Conservation (phyloP, 2,797 vertebrate genomes). For the Xenentodon cancila region DNA sequence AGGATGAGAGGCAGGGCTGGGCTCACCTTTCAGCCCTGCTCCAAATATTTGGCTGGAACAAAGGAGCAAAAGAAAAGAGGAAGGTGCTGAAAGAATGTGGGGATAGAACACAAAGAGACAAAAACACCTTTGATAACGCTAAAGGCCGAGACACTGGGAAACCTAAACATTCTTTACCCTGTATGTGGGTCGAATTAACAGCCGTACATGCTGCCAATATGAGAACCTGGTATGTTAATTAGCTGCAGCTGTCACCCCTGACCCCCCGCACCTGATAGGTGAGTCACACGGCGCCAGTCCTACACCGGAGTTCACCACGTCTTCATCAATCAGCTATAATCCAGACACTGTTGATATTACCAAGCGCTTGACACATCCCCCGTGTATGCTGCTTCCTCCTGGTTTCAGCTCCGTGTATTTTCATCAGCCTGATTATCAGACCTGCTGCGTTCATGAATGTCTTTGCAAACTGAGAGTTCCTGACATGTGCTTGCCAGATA, state of each 20-base stretch:
- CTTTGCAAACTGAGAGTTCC: slow-evolving; percentile 2
- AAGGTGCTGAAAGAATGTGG: slow-evolving; percentile 61
- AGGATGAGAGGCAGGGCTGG: slow-evolving; percentile 51
- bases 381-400: background rate
- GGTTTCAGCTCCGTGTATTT: slow-evolving; percentile 31
- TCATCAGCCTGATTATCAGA: slow-evolving; percentile 25
- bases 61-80: slow-evolving; percentile 54
- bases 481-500: slow-evolving; percentile 52
- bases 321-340: slow-evolving; percentile 58
- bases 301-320: slow-evolving; percentile 57
- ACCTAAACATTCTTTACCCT: slow-evolving; percentile 58
- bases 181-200: slow-evolving; percentile 59
- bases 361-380: slow-evolving; percentile 25
- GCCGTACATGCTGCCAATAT: slow-evolving; percentile 58
- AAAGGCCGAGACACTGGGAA: slow-evolving; percentile 60
- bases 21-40: slow-evolving; percentile 67
- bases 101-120: slow-evolving; percentile 55
- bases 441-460: slow-evolving; percentile 24
- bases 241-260: slow-evolving; percentile 78
- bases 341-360: slow-evolving; percentile 56
- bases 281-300: slow-evolving; percentile 68
- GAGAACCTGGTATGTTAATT: slow-evolving; percentile 76
- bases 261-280: slow-evolving; percentile 82
- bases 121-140: slow-evolving; percentile 66
- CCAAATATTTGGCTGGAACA: slow-evolving; percentile 62